These are phyloP conservation scores for Chalcosyrphus nemorum DNA, from an alignment of 2,888 invertebrate genomes.

Conservation along the genomic window DNA sequence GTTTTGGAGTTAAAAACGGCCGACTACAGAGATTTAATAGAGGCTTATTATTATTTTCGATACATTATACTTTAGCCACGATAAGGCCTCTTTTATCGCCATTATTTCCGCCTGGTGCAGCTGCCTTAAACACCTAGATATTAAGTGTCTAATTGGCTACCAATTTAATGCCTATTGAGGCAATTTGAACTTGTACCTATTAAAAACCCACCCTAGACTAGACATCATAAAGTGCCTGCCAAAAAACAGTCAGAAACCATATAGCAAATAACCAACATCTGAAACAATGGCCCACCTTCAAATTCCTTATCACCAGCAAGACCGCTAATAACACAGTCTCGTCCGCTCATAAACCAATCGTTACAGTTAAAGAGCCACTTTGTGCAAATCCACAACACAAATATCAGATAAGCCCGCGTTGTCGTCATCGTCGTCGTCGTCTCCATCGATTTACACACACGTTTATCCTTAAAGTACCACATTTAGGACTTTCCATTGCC, in stretches of 20 bases:
- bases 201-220: no score
- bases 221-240: neutral
- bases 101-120: no score
- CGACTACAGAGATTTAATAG: no score
- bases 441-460: constrained; percentile 50
- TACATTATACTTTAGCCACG: no score
- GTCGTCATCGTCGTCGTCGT: constrained; percentile 3
- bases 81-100: no score
- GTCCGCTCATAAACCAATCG: constrained; percentile 46
- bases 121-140: no score
- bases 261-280: neutral
- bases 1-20: no score
- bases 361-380: constrained; percentile 53
- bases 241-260: neutral
- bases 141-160: neutral
- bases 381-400: constrained; percentile 65
- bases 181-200: no score
- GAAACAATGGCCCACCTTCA: neutral
- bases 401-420: constrained; percentile 54
- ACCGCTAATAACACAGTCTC: neutral
- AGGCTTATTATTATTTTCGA: no score
- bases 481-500: constrained; percentile 48
- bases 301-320: neutral
- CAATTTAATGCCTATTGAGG: no score
- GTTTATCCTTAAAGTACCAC: constrained; percentile 59